phyloP scores from a whole-genome alignment of 2,113 vertebrate genomes.

The Bufo gargarizans region DNA sequence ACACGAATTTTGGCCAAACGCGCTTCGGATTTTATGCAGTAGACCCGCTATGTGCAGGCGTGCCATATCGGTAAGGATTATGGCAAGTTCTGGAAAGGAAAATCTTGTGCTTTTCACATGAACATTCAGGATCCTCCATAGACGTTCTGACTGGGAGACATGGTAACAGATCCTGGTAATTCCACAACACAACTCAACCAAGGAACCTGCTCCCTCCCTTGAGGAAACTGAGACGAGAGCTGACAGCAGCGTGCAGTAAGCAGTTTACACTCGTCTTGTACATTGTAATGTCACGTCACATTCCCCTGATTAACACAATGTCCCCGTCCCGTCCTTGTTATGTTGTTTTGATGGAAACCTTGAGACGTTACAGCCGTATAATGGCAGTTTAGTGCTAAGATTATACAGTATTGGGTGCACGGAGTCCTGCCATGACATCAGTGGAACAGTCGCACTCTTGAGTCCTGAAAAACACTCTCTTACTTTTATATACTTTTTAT shows the following conservation, averaged over 20 bases:
- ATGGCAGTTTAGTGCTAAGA: neutral
- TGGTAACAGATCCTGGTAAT: neutral
- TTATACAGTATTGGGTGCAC: conserved; percentile 13
- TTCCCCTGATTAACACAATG: conserved; percentile 17
- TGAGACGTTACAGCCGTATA: neutral
- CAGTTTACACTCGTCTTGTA: neutral
- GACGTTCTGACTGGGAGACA: neutral
- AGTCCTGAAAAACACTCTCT: neutral
- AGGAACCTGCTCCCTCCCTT: neutral
- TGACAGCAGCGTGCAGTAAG: neutral
- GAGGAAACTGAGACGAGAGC: neutral
- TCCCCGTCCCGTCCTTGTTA: neutral
- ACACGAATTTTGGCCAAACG: too few relatives aligned
- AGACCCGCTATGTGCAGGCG: neutral
- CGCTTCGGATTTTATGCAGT: too few relatives aligned
- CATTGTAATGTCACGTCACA: conserved; percentile 5
- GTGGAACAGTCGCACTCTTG: conserved; percentile 17
- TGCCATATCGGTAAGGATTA: neutral
- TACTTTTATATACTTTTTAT: conserved; percentile 19
- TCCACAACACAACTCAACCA: neutral
- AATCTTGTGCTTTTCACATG: neutral
- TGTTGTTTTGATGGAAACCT: conserved; percentile 48
- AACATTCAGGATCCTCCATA: neutral
- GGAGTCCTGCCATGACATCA: conserved; percentile 40
- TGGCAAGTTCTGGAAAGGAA: neutral